Base-by-base conservation (phyloP, 2,797 vertebrate genomes). In the Coreius guichenoti region DNA sequence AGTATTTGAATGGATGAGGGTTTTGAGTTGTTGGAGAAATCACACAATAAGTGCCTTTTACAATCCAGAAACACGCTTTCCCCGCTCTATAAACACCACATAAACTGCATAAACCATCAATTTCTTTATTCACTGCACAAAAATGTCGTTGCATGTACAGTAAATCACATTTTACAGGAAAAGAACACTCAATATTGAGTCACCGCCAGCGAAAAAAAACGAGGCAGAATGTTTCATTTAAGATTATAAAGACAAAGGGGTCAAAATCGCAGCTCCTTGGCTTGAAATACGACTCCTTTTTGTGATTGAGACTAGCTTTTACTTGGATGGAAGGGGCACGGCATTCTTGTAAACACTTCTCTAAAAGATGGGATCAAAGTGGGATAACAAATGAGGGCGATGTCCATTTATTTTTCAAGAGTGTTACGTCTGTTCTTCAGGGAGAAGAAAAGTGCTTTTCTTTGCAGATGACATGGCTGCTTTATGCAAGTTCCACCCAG, bases 381-480 rank as follows among this genome's bases (percentile, higher is more conserved):
- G 88, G 90, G 92, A 91, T 93, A 92, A 93, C 91, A 94, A 95
- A 95, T 94, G 91, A 94, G 92, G 91, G 90, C 90, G 91, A 93
- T 92, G 92, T 94, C 94, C 93, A 95, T 95, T 95, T 95, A 94
- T 92, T 95, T 95, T 93, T 92, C 94, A 72, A 49, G 84, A 93
- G 90, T 92, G 93, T 93, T 94, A 93, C 89, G 89, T 90, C 90
- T 90, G 92, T 94, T 95, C 95, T 95, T 95, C 88, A 89, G 94
- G 94, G 95, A 94, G 91, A 91, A 90, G 92, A 95, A 96, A 95
- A 95, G 95, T 94, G 94, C 93, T 94, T 94, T 95, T 96, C 95
- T 96, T 96, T 94, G 93, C 93, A 94, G 95, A 96, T 95, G 96
- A 95, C 94, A 95, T 93, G 95, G 91, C 93, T 92, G 94, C 94